Evolutionary conservation across 1,140 invertebrate species (phyloP), one percentile per base, ranked within the genome.

Genomic region (Drosophila orena): DNA sequence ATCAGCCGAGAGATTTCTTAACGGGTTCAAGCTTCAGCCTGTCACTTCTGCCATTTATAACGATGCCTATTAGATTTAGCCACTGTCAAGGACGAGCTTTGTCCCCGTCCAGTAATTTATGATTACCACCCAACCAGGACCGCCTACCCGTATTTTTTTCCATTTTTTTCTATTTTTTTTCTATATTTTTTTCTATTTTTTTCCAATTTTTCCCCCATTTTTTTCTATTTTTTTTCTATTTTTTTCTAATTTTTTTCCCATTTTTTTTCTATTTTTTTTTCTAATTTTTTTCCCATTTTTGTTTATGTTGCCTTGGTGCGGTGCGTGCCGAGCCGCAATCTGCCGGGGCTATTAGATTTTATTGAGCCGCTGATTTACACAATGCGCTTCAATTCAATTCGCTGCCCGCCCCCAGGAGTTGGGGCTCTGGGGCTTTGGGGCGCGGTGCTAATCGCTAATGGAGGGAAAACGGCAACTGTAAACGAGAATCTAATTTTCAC

Each of bases 291-390:
- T 15, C 15, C 46, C 17, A 1, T 17, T 17, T 17, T 7, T 34
- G 11, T 8, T 8, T 46, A 38, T 4, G 73, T 65, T 79, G 60
- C 66, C 74, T 64, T 79, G 47, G 30, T 66, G 50, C 68, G 71
- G 66, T 88, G 84, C 84, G 84, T 88, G 84, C 57, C 64, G 54
- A 65, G 79, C 69, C 72, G 84, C 84, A 88, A 88, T 88, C 84
- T 83, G 79, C 79, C 43, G 49, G 56, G 54, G 79, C 83, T 89
- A 89, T 88, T 88, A 84, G 79, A 89, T 88, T 88, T 88, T 88
- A 88, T 88, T 89, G 84, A 88, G 79, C 84, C 77, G 76, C 84
- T 88, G 84, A 88, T 88, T 88, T 88, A 88, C 72, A 89, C 84
- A 77, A 75, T 77, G 79, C 70, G 79, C 79, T 76, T 88, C 68